These are phyloP conservation scores for Corythornis vintsioides DNA, from an alignment of 2,113 vertebrate species.

Conservation along the genomic window DNA sequence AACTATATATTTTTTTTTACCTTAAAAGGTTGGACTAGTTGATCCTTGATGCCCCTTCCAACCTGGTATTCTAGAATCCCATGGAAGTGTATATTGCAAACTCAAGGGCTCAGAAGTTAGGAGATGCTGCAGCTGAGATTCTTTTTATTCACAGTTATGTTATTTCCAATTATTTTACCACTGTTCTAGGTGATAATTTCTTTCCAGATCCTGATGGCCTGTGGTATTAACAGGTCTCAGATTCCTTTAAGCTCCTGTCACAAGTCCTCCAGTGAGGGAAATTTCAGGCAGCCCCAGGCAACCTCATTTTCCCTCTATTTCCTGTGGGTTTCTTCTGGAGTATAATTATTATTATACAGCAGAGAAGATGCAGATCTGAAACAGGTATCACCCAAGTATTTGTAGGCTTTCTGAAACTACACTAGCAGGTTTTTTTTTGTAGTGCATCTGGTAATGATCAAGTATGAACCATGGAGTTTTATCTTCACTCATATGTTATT, in stretches of 20 bases:
- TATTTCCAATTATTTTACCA: background rate
- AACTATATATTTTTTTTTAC: no score
- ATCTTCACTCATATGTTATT: background rate
- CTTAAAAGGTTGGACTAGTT: no score
- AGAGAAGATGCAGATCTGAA: background rate
- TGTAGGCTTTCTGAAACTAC: background rate
- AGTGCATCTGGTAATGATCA: background rate
- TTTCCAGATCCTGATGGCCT: background rate
- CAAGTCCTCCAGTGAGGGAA: background rate
- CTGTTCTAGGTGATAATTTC: background rate
- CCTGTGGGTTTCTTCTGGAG: background rate
- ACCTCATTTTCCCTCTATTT: background rate
- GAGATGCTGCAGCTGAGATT: background rate
- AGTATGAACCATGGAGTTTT: background rate
- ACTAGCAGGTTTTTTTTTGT: background rate
- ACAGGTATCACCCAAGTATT: background rate
- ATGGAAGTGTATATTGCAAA: background rate
- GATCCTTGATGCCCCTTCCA: no score
- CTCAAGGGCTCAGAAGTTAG: background rate
- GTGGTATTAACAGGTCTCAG: background rate
- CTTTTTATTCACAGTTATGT: background rate
- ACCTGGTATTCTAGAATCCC: no score
- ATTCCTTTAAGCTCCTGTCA: background rate
- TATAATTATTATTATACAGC: background rate
- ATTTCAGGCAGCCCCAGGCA: background rate